Conservation (phyloP, 2,797 vertebrate species). For the Melanotaenia nigrans region DNA sequence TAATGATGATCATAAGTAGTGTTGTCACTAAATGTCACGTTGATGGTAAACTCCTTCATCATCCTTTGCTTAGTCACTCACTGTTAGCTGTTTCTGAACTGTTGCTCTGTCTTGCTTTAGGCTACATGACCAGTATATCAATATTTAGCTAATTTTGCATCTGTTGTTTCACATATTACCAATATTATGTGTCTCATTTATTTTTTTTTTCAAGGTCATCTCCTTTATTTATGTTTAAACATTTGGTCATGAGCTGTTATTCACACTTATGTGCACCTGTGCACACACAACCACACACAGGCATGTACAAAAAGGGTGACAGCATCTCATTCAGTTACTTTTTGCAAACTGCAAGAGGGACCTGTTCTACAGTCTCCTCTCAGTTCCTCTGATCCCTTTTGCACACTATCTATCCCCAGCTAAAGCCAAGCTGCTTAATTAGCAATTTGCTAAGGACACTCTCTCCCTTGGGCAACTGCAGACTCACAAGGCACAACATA, state of each 20-base stretch:
- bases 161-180: background rate
- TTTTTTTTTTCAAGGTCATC: background rate
- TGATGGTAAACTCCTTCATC: background rate
- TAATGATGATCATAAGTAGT: background rate
- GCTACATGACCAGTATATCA: background rate
- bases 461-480: slow-evolving; percentile 45
- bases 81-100: slow-evolving; percentile 1
- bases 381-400: slow-evolving; percentile 7
- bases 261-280: background rate
- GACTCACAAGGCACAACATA: slow-evolving; percentile 63
- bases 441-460: slow-evolving; percentile 69
- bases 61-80: background rate
- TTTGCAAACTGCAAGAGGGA: slow-evolving; percentile 26
- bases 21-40: background rate
- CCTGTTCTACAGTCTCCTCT: slow-evolving; percentile 31
- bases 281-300: background rate
- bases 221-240: background rate
- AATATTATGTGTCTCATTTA: background rate
- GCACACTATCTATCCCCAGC: slow-evolving; percentile 28
- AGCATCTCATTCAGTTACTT: slow-evolving; percentile 44
- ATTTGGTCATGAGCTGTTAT: background rate
- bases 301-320: background rate
- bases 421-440: slow-evolving; percentile 62
- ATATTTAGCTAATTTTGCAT: background rate
- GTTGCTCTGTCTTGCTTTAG: background rate